Evolutionary conservation across 2,113 vertebrate species (phyloP), one percentile per base, ranked within the genome.

Genomic region (Pangasianodon hypophthalmus): DNA sequence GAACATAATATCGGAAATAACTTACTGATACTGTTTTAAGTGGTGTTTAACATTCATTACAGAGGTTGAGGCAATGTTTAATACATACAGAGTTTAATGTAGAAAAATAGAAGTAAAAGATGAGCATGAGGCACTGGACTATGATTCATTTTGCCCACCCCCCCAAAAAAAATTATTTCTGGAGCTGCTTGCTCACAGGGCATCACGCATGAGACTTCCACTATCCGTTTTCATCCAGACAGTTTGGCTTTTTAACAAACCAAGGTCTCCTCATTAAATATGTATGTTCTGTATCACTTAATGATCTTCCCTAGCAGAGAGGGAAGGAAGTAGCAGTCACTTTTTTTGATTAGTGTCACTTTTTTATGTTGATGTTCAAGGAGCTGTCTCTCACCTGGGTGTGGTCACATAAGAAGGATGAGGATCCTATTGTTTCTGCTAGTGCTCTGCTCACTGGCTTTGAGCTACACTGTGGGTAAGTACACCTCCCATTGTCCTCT

Each of bases 401-500:
- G 90, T 90, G 84, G 75, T 73, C 69, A 64, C 52, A 44, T 54
- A 46, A 37, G 13, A 85, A 95, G 29, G 84, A 96, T 95, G 96
- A 90, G 86, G 86, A 44, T 1, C 73, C 84, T 92, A 4, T 75
- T 93, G 82, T 91, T 86, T 91, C 90, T 96, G 80, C 86, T 96
- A 62, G 24, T 88, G 48, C 52, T 92, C 62, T 83, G 87, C 88
- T 94, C 89, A 26, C 41, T 93, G 87, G 60, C 85, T 50, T 88
- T 95, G 71, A 92, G 91, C 84, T 90, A 91, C 21, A 86, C 92
- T 79, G 86, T 84, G 8, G 94, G 96, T 95, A 91, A 93, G 92
- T 88, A 83, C 21, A 62, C 21, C n/a, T 32, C 11, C 41, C 46
- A n/a, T 5, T 80, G 46, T 80, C 46, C 21, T 77, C 73, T 46